Percentiles rank a stretch among this genome's conserved stretches.
Evolutionary conservation across 2,888 invertebrate genomes (phyloP).

Genomic region (Melanargia galathea): DNA sequence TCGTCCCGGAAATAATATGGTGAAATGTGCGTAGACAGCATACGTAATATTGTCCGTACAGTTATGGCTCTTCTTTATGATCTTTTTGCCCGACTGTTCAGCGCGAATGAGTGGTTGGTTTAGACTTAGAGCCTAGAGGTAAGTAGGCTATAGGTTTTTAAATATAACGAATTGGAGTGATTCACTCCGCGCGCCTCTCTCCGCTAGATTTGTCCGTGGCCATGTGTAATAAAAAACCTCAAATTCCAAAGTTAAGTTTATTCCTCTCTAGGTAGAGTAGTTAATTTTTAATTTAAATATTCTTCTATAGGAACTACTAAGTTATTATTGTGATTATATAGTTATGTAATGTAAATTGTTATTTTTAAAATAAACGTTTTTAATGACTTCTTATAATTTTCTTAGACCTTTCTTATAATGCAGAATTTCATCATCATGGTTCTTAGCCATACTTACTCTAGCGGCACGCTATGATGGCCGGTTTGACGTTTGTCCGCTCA

Average conservation of each 20-base stretch:
- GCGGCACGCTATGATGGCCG: too few species aligned
- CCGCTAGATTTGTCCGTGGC: neutral
- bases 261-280: constrained; percentile 39
- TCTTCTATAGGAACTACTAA: constrained; percentile 40
- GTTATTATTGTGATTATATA: constrained; percentile 65
- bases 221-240: constrained; percentile 40
- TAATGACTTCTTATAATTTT: constrained; percentile 29
- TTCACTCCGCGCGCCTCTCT: neutral
- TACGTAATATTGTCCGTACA: too few species aligned
- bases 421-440: too few species aligned
- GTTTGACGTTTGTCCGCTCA: too few species aligned
- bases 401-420: neutral
- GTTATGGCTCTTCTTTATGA: too few species aligned
- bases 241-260: constrained; percentile 60
- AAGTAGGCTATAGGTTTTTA: too few species aligned
- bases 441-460: too few species aligned
- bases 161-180: neutral
- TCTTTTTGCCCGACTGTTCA: too few species aligned
- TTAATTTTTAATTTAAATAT: constrained; percentile 35
- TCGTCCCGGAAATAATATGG: too few species aligned
- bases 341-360: constrained; percentile 48
- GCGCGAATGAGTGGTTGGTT: too few species aligned
- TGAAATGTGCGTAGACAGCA: too few species aligned
- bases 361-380: constrained; percentile 50
- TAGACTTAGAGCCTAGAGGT: too few species aligned